Percentiles rank a stretch among this genome's conserved stretches.
phyloP scores from a whole-genome alignment of 1,140 invertebrate species.

The Pseudomyrmex pallidus region DNA sequence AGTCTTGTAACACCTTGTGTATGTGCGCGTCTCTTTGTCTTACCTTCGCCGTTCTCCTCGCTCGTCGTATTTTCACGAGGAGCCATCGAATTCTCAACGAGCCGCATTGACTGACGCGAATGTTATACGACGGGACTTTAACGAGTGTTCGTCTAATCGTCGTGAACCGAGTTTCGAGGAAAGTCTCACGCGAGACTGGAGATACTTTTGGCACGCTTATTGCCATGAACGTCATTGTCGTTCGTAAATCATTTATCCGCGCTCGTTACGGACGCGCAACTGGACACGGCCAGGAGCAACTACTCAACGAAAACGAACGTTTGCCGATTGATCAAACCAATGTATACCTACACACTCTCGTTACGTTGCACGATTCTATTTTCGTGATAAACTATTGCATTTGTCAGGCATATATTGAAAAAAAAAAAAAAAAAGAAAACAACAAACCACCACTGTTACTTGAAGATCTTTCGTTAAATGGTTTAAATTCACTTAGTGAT shows the following conservation, averaged over 20 bases:
- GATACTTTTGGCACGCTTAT: conserved; percentile 59
- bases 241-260: conserved; percentile 65
- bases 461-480: background rate
- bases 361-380: too few relatives aligned
- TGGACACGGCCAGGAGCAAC: background rate
- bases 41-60: background rate
- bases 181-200: conserved; percentile 53
- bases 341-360: too few relatives aligned
- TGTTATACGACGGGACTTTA: conserved; percentile 63
- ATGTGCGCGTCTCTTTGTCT: conserved; percentile 30
- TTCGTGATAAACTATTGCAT: too few relatives aligned
- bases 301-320: background rate
- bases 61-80: conserved; percentile 8
- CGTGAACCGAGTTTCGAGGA: conserved; percentile 58
- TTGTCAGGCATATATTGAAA: too few relatives aligned
- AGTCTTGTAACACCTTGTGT: conserved; percentile 59
- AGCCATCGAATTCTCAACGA: conserved; percentile 35
- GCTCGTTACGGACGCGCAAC: conserved; percentile 17
- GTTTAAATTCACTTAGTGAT: background rate
- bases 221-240: conserved; percentile 60
- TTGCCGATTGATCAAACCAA: background rate
- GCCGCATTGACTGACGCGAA: conserved; percentile 48
- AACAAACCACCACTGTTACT: too few relatives aligned
- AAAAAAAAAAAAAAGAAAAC: too few relatives aligned
- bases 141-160: conserved; percentile 69